Percentiles rank a stretch among this genome's conserved stretches.
Evolutionary conservation across 2,113 vertebrate species (phyloP).

Genomic region (Sinocyclocheilus rhinocerous): DNA sequence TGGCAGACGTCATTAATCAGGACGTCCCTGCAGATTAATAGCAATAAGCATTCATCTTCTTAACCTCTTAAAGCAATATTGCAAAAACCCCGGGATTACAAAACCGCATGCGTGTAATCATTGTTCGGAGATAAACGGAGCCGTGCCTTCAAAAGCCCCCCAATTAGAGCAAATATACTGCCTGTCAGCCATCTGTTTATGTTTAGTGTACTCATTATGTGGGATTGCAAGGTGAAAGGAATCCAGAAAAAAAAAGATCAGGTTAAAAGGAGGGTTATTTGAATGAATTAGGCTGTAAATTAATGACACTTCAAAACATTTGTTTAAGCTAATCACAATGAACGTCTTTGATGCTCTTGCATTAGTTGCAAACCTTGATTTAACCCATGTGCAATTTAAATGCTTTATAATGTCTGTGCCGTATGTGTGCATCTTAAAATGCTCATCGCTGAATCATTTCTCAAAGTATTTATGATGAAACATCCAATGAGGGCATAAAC

Average conservation of each 20-base stretch:
- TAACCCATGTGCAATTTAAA: background rate
- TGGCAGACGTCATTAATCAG: slow-evolving; percentile 81
- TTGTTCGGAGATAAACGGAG: slow-evolving; percentile 69
- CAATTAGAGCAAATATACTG: slow-evolving; percentile 67
- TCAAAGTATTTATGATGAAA: background rate
- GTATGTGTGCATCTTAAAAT: background rate
- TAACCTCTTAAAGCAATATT: slow-evolving; percentile 74
- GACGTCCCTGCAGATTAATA: slow-evolving; percentile 77
- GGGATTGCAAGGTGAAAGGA: slow-evolving; percentile 20
- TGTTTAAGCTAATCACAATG: slow-evolving; percentile 10
- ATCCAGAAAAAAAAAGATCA: slow-evolving; percentile 41
- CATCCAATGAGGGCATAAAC: no score
- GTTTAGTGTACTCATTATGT: slow-evolving; percentile 59
- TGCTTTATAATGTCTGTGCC: background rate
- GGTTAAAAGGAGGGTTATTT: slow-evolving; percentile 35
- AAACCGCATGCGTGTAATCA: slow-evolving; percentile 72
- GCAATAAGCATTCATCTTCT: slow-evolving; percentile 87
- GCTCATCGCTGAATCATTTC: background rate
- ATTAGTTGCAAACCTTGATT: background rate
- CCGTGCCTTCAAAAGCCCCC: slow-evolving; percentile 64
- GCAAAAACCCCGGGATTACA: slow-evolving; percentile 79
- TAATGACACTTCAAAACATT: slow-evolving; percentile 12
- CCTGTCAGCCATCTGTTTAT: slow-evolving; percentile 56
- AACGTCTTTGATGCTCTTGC: slow-evolving; percentile 9
- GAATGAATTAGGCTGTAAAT: slow-evolving; percentile 23